Evolutionary conservation across 23 tunicate species (phyloP).

Genomic region (Ciona savignyi): DNA sequence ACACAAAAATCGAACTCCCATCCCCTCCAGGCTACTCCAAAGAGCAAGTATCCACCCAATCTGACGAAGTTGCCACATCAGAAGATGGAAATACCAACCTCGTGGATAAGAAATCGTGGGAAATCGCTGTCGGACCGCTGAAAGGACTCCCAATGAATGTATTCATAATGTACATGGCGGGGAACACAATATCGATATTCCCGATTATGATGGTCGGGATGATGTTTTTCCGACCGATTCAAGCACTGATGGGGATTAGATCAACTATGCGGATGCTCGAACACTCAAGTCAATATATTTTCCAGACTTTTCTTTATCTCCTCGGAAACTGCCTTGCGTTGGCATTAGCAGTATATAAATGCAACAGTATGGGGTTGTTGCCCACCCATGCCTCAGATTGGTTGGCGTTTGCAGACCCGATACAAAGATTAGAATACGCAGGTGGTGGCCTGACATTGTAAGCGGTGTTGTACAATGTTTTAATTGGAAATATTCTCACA

Average conservation of each 20-base stretch:
- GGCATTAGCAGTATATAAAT: constrained; percentile 85
- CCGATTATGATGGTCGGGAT: constrained; percentile 99
- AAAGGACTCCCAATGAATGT: constrained; percentile 95
- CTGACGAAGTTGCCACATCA: constrained; percentile 4
- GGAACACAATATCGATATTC: constrained; percentile 91
- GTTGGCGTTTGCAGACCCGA: constrained; percentile 76
- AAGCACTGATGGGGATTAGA: constrained; percentile 76
- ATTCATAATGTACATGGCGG: constrained; percentile 98
- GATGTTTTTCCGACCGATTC: constrained; percentile 87
- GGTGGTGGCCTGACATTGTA: constrained; percentile 86
- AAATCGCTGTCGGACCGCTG: constrained; percentile 86
- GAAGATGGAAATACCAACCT: constrained; percentile 33
- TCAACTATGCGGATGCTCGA: constrained; percentile 72
- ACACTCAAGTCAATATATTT: constrained; percentile 46
- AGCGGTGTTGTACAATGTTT: too few species aligned
- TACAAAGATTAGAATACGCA: constrained; percentile 44
- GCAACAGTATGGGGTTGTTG: constrained; percentile 92
- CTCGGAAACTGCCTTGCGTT: constrained; percentile 78
- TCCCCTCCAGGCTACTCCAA: constrained; percentile 67
- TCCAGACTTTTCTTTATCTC: constrained; percentile 61
- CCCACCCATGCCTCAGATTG: constrained; percentile 97
- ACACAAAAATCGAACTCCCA: constrained; percentile 36
- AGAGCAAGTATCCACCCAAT: constrained; percentile 12
- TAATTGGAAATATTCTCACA: too few species aligned
- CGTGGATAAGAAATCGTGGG: constrained; percentile 90